Conservation (phyloP, 2,888 invertebrate species). For the Xestia c-nigrum region DNA sequence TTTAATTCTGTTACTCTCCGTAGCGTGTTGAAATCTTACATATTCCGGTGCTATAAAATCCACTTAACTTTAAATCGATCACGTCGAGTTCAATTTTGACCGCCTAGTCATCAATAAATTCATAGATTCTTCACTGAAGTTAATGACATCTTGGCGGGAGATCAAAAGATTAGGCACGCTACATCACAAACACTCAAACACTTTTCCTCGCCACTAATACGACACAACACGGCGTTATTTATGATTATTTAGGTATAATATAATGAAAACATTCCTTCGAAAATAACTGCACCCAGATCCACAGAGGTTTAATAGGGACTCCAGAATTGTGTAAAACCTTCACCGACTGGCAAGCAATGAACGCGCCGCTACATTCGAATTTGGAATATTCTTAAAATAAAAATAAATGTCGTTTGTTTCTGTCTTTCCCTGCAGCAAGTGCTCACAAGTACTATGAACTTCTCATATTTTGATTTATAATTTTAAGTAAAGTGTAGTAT, state of each 20-base stretch:
- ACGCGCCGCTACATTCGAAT: slow-evolving; percentile 74
- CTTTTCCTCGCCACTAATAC: slow-evolving; percentile 37
- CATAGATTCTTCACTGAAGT: slow-evolving; percentile 60
- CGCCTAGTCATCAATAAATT: slow-evolving; percentile 63
- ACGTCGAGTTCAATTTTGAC: slow-evolving; percentile 60
- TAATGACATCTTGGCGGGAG: slow-evolving; percentile 68
- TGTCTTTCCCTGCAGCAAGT: slow-evolving; percentile 85
- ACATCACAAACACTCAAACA: slow-evolving; percentile 51
- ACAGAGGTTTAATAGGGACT: slow-evolving; percentile 48
- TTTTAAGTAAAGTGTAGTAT: slow-evolving; percentile 62
- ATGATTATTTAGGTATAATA: not conserved
- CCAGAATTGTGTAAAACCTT: slow-evolving; percentile 62
- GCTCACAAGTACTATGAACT: slow-evolving; percentile 80
- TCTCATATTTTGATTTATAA: slow-evolving; percentile 67
- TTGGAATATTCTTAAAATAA: slow-evolving; percentile 82
- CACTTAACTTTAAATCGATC: slow-evolving; percentile 48
- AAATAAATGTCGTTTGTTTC: slow-evolving; percentile 81
- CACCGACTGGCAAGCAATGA: slow-evolving; percentile 75
- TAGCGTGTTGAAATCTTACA: slow-evolving; percentile 21
- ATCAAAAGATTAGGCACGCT: slow-evolving; percentile 70
- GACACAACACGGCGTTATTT: slow-evolving; percentile 32
- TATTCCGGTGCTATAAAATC: slow-evolving; percentile 31
- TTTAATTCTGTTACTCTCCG: slow-evolving; percentile 39
- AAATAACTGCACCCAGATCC: not conserved
- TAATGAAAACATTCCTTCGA: not conserved